Base-by-base conservation (phyloP, 2,797 vertebrate species). In the Characodon lateralis region DNA sequence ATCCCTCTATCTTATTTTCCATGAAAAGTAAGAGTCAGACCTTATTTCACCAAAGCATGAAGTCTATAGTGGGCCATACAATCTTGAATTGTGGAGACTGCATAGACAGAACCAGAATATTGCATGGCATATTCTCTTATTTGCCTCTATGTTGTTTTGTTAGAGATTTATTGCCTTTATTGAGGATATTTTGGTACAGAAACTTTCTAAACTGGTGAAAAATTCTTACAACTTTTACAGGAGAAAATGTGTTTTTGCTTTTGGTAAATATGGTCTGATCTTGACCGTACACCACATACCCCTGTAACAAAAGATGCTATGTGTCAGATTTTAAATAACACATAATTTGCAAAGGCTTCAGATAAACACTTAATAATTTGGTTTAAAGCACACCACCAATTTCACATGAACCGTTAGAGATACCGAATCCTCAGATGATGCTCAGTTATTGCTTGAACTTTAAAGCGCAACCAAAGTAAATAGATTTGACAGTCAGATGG, bases 1-100 rank as follows among this genome's bases (percentile, higher is more conserved):
- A 95, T 93, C 92, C 83, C 86, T 90, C 91, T 77, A 77, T 85
- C 83, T 80, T 85, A 71, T 78, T 85, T 78, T 85, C 79, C 85
- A 78, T 90, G 83, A 84, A 76, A 82, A 85, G 82, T 79, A 80
- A 56, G 63, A 65, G 78, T 83, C 82, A 46, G 89, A 84, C 86
- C 87, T 89, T 84, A 82, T 83, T 90, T 88, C 46, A 76, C 77
- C 83, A 68, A 87, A 91, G 84, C 83, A 77, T 73, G 69, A 63
- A 26, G 74, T 81, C 80, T 81, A 72, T 56, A 80, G 71, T 65
- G 35, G 35, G 80, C 43, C 5, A 71, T 39, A 26, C 46, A 46
- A 63, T 70, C 55, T 68, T 59, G 2, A 86, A 43, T 76, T 51
- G 20, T 39, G 14, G 35, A 81, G 73, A 81, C 14, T 12, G 51